phyloP scores from a whole-genome alignment of 2,113 vertebrate species.

The Dryoscopus gambensis region DNA sequence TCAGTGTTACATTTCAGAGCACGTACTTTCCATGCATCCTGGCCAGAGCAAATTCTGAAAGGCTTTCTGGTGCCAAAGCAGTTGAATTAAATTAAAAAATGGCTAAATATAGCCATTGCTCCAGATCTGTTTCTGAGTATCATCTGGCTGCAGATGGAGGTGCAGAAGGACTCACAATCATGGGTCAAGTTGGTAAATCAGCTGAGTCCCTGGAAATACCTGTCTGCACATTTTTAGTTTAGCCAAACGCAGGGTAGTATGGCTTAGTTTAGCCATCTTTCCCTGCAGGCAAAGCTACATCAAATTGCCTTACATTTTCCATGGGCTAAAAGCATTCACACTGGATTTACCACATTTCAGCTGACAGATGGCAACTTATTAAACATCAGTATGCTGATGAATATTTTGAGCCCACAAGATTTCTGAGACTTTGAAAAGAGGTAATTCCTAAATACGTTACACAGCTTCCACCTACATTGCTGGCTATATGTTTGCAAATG shows the following conservation, averaged over 20 bases:
- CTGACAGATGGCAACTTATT: slow-evolving; percentile 27
- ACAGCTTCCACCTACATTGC: background rate
- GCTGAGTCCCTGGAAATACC: background rate
- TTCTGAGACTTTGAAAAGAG: slow-evolving; percentile 24
- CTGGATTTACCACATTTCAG: slow-evolving; percentile 17
- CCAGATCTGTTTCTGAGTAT: slow-evolving; percentile 5
- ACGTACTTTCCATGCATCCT: slow-evolving; percentile 1
- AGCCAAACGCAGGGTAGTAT: background rate
- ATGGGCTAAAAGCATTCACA: background rate
- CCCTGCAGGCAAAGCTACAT: background rate
- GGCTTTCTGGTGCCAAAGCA: slow-evolving; percentile 15
- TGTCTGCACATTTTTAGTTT: background rate
- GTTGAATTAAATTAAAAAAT: slow-evolving; percentile 13
- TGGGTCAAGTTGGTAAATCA: background rate
- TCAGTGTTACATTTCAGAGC: slow-evolving; percentile 5
- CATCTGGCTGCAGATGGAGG: background rate
- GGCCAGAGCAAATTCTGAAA: slow-evolving; percentile 39
- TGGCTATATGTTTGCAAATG: slow-evolving; percentile 5
- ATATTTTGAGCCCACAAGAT: background rate
- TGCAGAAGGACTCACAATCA: background rate
- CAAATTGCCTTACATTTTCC: background rate
- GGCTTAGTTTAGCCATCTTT: background rate
- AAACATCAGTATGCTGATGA: slow-evolving; percentile 19
- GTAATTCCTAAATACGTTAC: background rate
- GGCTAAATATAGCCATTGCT: background rate